Evolutionary conservation across 2,888 invertebrate species (phyloP).

Genomic region (Phengaris alcon): DNA sequence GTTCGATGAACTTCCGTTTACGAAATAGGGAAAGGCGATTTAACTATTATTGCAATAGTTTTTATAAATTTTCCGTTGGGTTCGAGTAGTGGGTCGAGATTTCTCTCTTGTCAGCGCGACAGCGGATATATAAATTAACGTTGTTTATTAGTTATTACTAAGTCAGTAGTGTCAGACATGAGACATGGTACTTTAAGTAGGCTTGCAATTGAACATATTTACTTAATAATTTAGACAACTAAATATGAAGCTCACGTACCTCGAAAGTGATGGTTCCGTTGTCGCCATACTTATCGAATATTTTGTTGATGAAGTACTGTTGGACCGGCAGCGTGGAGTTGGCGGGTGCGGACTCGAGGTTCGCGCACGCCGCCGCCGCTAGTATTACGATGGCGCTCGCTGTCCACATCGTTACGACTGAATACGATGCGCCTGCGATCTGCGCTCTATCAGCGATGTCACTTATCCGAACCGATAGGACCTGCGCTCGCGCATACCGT

Average conservation of each 20-base stretch:
- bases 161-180: neutral
- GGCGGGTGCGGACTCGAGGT: conserved; percentile 38
- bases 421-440: conserved; percentile 44
- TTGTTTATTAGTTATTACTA: neutral
- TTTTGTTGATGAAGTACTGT: conserved; percentile 73
- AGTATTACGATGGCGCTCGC: conserved; percentile 58
- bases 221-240: neutral
- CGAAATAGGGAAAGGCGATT: conserved; percentile 61
- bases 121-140: conserved; percentile 30
- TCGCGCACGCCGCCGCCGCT: conserved; percentile 47
- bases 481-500: conserved; percentile 51
- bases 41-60: conserved; percentile 44
- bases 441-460: conserved; percentile 42
- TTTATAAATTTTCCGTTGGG: conserved; percentile 47
- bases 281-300: conserved; percentile 79
- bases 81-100: conserved; percentile 39
- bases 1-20: conserved; percentile 74
- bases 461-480: conserved; percentile 54
- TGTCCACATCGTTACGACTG: conserved; percentile 65
- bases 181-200: neutral
- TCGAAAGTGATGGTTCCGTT: conserved; percentile 78
- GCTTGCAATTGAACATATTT: neutral
- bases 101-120: conserved; percentile 33
- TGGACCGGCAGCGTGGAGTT: conserved; percentile 63
- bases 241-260: conserved; percentile 43